Base-by-base conservation (phyloP, 2,888 invertebrate species). In the Lampropteryx suffumata region DNA sequence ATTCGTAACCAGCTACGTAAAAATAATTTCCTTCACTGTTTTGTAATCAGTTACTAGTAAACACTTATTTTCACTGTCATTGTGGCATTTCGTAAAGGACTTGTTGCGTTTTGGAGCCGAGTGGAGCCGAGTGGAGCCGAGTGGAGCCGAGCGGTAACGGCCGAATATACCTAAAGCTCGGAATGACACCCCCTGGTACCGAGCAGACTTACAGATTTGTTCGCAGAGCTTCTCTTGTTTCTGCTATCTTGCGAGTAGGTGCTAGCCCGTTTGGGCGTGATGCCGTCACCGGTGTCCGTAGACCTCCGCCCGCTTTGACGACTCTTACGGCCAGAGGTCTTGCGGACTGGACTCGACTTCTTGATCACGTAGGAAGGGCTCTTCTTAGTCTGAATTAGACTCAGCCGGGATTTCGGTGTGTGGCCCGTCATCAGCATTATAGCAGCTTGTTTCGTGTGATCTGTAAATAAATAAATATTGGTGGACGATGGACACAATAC, bases 381-480 rank as follows among this genome's bases (percentile, higher is more conserved):
- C 21, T 49, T 58, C 34, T 35, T 40, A 8, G 48, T 10, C 13
- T 35, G 39, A 12, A 28, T 56, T 48, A 11, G 61, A 44, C 32
- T 54, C 3, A 55, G 40, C 24, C 67, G 70, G 0, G 64, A 46
- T 35, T 71, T 75, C 1, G 82, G 76, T 12, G 82, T 77, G 71
- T 82, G 85, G 0, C 89, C 82, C 7, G 90, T 75, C 82, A 91
- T 84, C 44, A 88, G 62, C 76, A 88, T 77, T 27, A 91, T 70
- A 1, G 90, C 91, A 1, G 85, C 89, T 61, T 81, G 88, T 56
- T 91, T 91, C 3, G 87, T 88, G 61, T 82, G 81, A 61, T 91
- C 91, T 91, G 64, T 0, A 37, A 35, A 24, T 6, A 7, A 24
- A 7, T 4, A 29, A 29, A 29, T 10, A 4, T n/a, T n/a, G n/a